Conservation (phyloP, 2,797 vertebrate genomes). For the Chelon auratus region DNA sequence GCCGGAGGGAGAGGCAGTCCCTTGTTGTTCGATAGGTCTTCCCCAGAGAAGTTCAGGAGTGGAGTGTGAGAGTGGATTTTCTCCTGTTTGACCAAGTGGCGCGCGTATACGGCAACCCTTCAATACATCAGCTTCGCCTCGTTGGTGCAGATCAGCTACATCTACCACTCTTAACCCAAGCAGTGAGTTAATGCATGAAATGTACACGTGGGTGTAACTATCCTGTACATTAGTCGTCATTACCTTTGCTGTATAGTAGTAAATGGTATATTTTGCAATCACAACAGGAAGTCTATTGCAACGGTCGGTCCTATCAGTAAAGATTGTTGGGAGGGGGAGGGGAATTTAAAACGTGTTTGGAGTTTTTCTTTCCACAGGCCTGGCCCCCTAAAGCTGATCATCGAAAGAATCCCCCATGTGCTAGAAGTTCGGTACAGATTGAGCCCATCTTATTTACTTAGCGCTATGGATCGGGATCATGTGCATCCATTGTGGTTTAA, state of each 20-base stretch:
- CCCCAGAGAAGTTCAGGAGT: slow-evolving; percentile 69
- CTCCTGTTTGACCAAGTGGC: slow-evolving; percentile 61
- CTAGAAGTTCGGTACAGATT: slow-evolving; percentile 66
- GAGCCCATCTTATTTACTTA: slow-evolving; percentile 69
- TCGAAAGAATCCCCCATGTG: slow-evolving; percentile 68
- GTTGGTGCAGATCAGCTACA: slow-evolving; percentile 73
- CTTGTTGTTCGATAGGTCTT: slow-evolving; percentile 81
- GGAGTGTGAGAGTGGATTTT: slow-evolving; percentile 79
- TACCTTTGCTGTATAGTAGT: slow-evolving; percentile 32
- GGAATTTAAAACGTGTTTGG: slow-evolving; percentile 78
- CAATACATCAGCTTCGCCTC: slow-evolving; percentile 56
- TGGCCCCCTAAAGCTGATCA: slow-evolving; percentile 68
- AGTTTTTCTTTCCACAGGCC: slow-evolving; percentile 86
- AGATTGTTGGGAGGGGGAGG: slow-evolving; percentile 40
- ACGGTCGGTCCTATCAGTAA: slow-evolving; percentile 2
- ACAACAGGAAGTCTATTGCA: too few relatives aligned
- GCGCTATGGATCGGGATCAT: slow-evolving; percentile 67
- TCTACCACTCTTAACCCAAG: slow-evolving; percentile 74
- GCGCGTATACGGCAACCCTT: slow-evolving; percentile 61
- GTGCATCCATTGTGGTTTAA: slow-evolving; percentile 64
- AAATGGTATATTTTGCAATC: not conserved
- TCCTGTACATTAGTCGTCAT: slow-evolving; percentile 65
- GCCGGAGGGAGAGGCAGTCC: slow-evolving; percentile 71
- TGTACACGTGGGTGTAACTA: slow-evolving; percentile 81
- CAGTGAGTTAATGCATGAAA: slow-evolving; percentile 84